Evolutionary conservation across 2,888 invertebrate species (phyloP).

Genomic region (Phasia obesa): DNA sequence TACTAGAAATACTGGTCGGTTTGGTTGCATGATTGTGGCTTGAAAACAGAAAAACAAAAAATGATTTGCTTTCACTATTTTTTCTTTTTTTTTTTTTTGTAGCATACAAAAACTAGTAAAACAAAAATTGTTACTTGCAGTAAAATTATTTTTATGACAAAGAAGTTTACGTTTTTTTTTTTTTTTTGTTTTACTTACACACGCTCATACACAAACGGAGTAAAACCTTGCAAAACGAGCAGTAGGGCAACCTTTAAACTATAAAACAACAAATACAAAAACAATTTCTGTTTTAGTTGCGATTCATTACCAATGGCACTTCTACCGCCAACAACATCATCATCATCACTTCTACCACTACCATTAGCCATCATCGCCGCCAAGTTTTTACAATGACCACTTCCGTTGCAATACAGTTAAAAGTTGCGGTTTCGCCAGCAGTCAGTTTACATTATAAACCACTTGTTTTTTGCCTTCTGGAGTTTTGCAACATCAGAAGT

Average conservation of each 20-base stretch:
- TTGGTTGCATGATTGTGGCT: conserved; percentile 52
- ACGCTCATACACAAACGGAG: conserved; percentile 1
- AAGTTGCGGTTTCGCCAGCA: conserved; percentile 56
- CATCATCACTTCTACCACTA: conserved; percentile 22
- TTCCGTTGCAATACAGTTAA: conserved; percentile 65
- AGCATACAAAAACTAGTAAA: not conserved
- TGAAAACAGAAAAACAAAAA: conserved; percentile 30
- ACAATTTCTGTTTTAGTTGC: conserved; percentile 27
- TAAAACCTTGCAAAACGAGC: conserved; percentile 29
- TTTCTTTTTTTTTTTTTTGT: not conserved
- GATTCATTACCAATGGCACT: conserved; percentile 61
- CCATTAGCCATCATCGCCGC: conserved; percentile 44
- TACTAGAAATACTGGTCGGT: too few species aligned
- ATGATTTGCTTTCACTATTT: conserved; percentile 37
- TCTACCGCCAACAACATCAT: conserved; percentile 28
- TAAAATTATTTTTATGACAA: conserved; percentile 62
- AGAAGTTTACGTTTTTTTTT: conserved; percentile 25
- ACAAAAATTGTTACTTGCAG: conserved; percentile 30
- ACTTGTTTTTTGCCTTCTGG: conserved; percentile 62
- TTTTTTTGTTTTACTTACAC: conserved; percentile 2
- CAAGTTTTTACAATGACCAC: conserved; percentile 69
- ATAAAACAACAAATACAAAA: conserved; percentile 13
- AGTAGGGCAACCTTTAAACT: conserved; percentile 48
- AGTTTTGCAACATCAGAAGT: conserved; percentile 53
- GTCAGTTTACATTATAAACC: conserved; percentile 57